These are phyloP conservation scores for Malthinus flaveolus DNA, from an alignment of 2,888 invertebrate species.

Conservation along the genomic window DNA sequence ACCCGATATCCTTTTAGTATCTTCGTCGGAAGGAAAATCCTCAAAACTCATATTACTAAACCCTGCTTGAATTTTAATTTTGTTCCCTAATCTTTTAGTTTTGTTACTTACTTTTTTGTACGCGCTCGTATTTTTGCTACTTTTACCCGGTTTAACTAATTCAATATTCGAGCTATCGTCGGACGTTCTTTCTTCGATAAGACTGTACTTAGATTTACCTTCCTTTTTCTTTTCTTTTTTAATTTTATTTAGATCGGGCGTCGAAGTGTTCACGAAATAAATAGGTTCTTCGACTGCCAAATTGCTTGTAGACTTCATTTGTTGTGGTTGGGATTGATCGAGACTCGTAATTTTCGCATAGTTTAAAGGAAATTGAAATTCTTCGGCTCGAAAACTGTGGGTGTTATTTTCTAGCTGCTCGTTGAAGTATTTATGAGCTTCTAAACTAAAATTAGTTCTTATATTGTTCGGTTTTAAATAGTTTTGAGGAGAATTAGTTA, in stretches of 20 bases:
- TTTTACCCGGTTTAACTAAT: conserved; percentile 44
- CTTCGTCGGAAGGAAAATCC: conserved; percentile 70
- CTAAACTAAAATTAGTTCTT: conserved; percentile 9
- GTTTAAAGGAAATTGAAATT: conserved; percentile 29
- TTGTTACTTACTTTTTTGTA: conserved; percentile 44
- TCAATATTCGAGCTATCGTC: conserved; percentile 46
- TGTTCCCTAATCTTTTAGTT: conserved; percentile 42
- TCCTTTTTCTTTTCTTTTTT: conserved; percentile 50
- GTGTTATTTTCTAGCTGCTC: conserved; percentile 11
- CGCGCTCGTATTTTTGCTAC: conserved; percentile 36
- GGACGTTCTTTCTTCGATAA: conserved; percentile 56
- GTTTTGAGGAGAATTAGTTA: conserved; percentile 38
- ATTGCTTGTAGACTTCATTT: neutral
- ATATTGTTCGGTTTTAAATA: conserved; percentile 31
- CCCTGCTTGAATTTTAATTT: conserved; percentile 56
- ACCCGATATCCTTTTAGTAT: conserved; percentile 54
- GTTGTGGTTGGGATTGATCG: neutral
- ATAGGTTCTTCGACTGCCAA: neutral
- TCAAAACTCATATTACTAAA: conserved; percentile 78
- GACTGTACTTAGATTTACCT: conserved; percentile 58
- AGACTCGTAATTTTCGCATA: neutral
- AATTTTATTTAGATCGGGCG: conserved; percentile 16
- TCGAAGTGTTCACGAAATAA: neutral
- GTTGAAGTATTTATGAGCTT: conserved; percentile 19
- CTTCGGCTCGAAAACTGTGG: conserved; percentile 18